A percentile compares a stretch with the other conserved stretches of the same genome.
Evolutionary conservation across 2,113 vertebrate species (phyloP).

Genomic region (Acanthochromis polyacanthus): DNA sequence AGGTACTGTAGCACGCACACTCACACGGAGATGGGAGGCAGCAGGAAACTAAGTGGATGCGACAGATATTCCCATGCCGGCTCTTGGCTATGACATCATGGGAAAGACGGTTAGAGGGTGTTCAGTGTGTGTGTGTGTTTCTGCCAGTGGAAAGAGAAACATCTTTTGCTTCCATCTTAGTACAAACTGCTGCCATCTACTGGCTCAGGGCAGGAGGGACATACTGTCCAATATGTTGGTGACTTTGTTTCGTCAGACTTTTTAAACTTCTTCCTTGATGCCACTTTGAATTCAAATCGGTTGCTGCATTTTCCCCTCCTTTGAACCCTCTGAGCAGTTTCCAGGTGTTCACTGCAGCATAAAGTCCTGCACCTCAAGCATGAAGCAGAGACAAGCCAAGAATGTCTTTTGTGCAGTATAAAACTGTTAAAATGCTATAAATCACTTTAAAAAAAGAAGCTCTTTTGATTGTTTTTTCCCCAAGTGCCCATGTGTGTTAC

Average conservation of each 20-base stretch:
- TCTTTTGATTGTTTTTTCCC: too few relatives aligned
- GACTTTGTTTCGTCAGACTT: background rate
- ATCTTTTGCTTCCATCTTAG: background rate
- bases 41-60: constrained; percentile 49
- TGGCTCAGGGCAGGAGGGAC: constrained; percentile 31
- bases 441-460: too few relatives aligned
- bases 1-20: background rate
- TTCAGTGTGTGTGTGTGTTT: background rate
- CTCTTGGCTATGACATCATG: constrained; percentile 61
- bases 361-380: too few relatives aligned
- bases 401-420: too few relatives aligned
- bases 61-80: constrained; percentile 59
- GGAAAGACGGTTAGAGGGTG: constrained; percentile 36
- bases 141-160: background rate
- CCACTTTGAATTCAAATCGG: too few relatives aligned
- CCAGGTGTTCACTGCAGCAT: too few relatives aligned
- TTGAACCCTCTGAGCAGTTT: too few relatives aligned
- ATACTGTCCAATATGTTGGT: background rate
- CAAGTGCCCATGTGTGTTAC: too few relatives aligned
- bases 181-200: constrained; percentile 72
- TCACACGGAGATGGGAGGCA: constrained; percentile 22
- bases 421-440: too few relatives aligned
- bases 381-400: too few relatives aligned
- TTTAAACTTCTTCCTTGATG: too few relatives aligned
- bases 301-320: too few relatives aligned